Percentiles rank a stretch among this genome's conserved stretches.
These are phyloP conservation scores for Prochilodus magdalenae DNA, from an alignment of 2,113 vertebrate species.

Conservation along the genomic window DNA sequence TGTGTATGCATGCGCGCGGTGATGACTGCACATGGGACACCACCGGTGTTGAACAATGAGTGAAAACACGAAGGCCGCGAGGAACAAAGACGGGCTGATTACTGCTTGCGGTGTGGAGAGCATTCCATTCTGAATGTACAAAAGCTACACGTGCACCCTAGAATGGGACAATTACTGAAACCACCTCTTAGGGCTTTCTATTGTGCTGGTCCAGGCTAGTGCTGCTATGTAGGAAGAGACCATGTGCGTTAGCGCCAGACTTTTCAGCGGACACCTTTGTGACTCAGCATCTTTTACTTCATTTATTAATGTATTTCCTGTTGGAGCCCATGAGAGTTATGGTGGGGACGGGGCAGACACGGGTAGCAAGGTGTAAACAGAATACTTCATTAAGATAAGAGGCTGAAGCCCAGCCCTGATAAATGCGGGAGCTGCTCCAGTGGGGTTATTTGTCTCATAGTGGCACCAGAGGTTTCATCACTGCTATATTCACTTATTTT, in stretches of 20 bases:
- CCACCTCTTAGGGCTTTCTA: constrained; percentile 29
- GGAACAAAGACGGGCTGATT: constrained; percentile 29
- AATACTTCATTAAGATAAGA: constrained; percentile 62
- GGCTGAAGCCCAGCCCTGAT: constrained; percentile 51
- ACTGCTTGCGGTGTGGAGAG: constrained; percentile 32
- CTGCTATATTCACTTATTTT: not conserved
- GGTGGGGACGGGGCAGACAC: constrained; percentile 50
- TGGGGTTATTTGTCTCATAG: constrained; percentile 51
- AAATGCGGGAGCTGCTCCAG: constrained; percentile 47
- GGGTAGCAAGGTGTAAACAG: constrained; percentile 56
- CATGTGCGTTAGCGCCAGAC: not conserved
- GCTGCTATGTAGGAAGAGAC: constrained; percentile 27
- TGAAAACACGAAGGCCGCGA: constrained; percentile 27
- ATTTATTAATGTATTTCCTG: constrained; percentile 58
- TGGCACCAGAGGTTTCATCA: constrained; percentile 48
- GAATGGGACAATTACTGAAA: constrained; percentile 37
- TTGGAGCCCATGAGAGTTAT: constrained; percentile 39
- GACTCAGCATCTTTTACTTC: constrained; percentile 46
- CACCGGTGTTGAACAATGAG: constrained; percentile 23
- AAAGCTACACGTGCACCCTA: constrained; percentile 38
- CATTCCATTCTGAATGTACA: not conserved
- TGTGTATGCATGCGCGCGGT: not conserved
- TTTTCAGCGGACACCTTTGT: constrained; percentile 44
- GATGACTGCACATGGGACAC: not conserved
- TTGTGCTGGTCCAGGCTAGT: constrained; percentile 20